Evolutionary conservation across 2,797 vertebrate genomes (phyloP).

Genomic region (Chrosomus eos): DNA sequence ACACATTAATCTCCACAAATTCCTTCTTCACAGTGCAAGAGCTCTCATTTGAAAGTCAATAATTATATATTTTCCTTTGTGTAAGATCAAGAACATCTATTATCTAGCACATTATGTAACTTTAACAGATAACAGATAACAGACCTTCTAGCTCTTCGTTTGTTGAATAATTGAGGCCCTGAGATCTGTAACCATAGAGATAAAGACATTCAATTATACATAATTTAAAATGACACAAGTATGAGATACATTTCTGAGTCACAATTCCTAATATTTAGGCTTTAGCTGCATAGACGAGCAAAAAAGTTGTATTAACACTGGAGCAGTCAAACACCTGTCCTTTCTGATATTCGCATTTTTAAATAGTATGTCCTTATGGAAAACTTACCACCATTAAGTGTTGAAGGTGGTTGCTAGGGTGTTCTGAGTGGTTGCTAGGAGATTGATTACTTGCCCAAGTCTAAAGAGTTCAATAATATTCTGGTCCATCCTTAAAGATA

Average conservation of each 20-base stretch:
- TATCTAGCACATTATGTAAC: conserved; percentile 49
- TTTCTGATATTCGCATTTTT: not conserved
- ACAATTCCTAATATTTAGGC: not conserved
- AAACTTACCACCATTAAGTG: not conserved
- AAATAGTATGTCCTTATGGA: not conserved
- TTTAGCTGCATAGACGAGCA: not conserved
- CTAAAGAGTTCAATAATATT: not conserved
- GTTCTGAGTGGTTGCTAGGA: not conserved
- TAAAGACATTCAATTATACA: conserved; percentile 5
- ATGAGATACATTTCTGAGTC: conserved; percentile 5
- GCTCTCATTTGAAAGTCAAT: conserved; percentile 6
- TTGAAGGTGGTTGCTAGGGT: not conserved
- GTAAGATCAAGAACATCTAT: conserved; percentile 39
- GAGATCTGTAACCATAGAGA: conserved; percentile 51
- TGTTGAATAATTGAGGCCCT: conserved; percentile 23
- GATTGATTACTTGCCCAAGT: not conserved
- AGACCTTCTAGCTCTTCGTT: conserved; percentile 28
- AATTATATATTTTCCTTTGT: conserved; percentile 16
- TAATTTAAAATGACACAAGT: not conserved
- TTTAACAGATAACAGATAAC: conserved; percentile 44
- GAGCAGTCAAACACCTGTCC: not conserved
- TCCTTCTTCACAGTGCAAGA: not conserved
- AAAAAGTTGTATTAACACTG: not conserved
- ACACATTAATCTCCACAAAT: not conserved
- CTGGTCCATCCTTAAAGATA: not conserved